Conservation (phyloP, 2,888 invertebrate species). For the Aleiodes leptofemur region DNA sequence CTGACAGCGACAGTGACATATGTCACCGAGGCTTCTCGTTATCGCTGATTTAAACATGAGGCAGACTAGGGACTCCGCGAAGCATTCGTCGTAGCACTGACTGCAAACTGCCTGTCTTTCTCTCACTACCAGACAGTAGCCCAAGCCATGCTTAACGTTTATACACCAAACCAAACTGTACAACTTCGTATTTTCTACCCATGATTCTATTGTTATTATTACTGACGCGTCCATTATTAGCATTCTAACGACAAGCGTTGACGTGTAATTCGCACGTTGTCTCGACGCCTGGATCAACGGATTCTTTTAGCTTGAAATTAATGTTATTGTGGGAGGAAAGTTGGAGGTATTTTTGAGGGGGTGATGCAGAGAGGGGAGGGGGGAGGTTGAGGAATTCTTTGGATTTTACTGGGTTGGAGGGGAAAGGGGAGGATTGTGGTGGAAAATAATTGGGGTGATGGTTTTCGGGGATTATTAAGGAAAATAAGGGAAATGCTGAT, state of each 20-base stretch:
- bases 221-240: conserved; percentile 38
- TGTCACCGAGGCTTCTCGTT: conserved; percentile 75
- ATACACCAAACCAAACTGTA: conserved; percentile 34
- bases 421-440: no score
- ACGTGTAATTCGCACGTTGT: conserved; percentile 34
- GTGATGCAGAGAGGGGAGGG: no score
- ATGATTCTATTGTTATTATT: conserved; percentile 45
- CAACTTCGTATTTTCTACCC: conserved; percentile 42
- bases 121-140: conserved; percentile 35
- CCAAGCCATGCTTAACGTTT: conserved; percentile 34
- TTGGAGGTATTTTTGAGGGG: background rate
- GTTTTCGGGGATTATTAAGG: no score
- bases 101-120: conserved; percentile 20
- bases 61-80: conserved; percentile 68
- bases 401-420: no score
- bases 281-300: background rate
- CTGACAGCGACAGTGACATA: conserved; percentile 76
- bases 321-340: background rate
- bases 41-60: conserved; percentile 76
- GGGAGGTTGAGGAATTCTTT: no score
- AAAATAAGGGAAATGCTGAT: no score
- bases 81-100: conserved; percentile 52
- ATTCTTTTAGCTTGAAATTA: no score
- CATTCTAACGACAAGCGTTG: conserved; percentile 33
- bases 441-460: no score